A percentile compares a stretch with the other conserved stretches of the same genome.
Conservation (phyloP, 2,888 invertebrate genomes). For the Leptopilina myrica region DNA sequence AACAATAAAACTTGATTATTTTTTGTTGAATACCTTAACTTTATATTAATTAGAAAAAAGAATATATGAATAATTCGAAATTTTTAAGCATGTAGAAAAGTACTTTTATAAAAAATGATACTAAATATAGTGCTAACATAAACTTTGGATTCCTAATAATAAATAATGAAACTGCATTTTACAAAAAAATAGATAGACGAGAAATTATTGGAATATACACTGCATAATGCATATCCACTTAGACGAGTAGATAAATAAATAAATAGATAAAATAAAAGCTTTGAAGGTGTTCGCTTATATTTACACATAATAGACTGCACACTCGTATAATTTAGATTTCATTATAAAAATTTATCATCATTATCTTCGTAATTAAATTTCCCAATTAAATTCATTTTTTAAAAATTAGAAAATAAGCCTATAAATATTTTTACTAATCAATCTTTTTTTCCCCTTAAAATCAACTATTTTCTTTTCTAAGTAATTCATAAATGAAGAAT, state of each 20-base stretch:
- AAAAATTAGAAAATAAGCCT: not conserved
- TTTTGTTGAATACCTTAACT: not conserved
- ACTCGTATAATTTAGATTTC: not conserved
- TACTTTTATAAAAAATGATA: slow-evolving; percentile 7
- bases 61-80: not conserved
- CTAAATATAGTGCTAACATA: not conserved
- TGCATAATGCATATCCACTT: slow-evolving; percentile 28
- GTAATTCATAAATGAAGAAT: not conserved
- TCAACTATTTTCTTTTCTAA: not conserved
- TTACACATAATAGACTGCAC: slow-evolving; percentile 13
- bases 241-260: not conserved
- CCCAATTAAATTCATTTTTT: not conserved
- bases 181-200: not conserved
- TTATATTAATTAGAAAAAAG: not conserved
- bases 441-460: not conserved
- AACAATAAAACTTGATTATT: not conserved
- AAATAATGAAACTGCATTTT: not conserved
- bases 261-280: slow-evolving; percentile 21
- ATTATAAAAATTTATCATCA: not conserved
- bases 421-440: not conserved
- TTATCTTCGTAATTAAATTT: not conserved
- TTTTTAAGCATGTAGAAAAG: not conserved
- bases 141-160: not conserved
- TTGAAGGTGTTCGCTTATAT: slow-evolving; percentile 25
- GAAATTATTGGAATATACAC: slow-evolving; percentile 1